Conservation (phyloP, 2,113 vertebrate genomes). For the Oreotrochilus melanogaster region DNA sequence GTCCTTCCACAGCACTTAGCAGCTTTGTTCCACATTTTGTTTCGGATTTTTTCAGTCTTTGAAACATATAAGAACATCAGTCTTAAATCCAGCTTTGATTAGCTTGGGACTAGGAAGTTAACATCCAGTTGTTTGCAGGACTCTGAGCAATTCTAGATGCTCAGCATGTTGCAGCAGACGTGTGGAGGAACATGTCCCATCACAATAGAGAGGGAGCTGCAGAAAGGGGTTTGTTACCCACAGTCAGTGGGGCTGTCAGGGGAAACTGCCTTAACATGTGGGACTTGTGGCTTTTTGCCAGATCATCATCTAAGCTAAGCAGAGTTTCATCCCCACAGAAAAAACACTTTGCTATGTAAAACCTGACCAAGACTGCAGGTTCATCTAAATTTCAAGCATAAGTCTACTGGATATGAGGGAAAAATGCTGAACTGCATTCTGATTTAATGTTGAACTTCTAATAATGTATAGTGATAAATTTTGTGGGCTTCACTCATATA, state of each 20-base stretch:
- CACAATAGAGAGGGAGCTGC: not conserved
- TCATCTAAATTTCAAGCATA: not conserved
- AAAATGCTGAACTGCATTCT: not conserved
- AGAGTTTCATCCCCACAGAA: fast-evolving
- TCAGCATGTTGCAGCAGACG: fast-evolving
- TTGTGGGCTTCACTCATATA: not conserved
- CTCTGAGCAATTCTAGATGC: not conserved
- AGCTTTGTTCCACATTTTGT: not conserved
- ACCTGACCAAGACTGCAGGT: not conserved
- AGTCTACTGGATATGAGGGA: not conserved
- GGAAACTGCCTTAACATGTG: fast-evolving
- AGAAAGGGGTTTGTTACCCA: not conserved
- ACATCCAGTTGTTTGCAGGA: not conserved
- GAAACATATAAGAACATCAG: not conserved
- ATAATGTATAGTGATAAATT: not conserved
- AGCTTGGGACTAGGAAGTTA: not conserved
- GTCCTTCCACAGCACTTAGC: not conserved
- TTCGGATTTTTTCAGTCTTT: not conserved
- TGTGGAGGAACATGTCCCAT: fast-evolving
- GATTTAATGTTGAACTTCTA: not conserved
- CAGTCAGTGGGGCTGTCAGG: not conserved
- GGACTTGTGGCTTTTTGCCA: not conserved
- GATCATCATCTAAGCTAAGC: not conserved
- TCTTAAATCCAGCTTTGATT: not conserved
- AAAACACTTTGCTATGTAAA: fast-evolving